These are phyloP conservation scores for Pinna nobilis DNA, from an alignment of 1,140 invertebrate genomes.

Conservation along the genomic window DNA sequence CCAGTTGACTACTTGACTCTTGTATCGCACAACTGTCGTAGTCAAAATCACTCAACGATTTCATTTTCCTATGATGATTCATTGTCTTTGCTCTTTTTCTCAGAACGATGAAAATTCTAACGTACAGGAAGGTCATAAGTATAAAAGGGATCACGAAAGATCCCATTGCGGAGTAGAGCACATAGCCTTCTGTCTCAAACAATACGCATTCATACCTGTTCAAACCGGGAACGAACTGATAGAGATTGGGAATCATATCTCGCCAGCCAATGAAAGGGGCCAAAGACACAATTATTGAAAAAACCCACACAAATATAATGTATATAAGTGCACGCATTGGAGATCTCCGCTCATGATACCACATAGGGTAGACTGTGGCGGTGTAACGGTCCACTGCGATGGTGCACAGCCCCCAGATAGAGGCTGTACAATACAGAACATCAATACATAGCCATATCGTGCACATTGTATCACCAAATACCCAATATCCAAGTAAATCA, in stretches of 20 bases:
- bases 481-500: conserved; percentile 73
- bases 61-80: conserved; percentile 43
- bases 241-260: conserved; percentile 67
- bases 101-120: conserved; percentile 90
- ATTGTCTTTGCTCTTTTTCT: conserved; percentile 54
- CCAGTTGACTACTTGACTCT: conserved; percentile 23
- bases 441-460: conserved; percentile 71
- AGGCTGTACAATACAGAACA: conserved; percentile 75
- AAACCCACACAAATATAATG: conserved; percentile 74
- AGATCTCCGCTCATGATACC: conserved; percentile 71
- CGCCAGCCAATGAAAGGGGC: conserved; percentile 74
- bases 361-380: conserved; percentile 74
- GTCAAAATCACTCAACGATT: conserved; percentile 45
- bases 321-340: conserved; percentile 67
- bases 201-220: conserved; percentile 70
- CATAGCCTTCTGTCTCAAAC: conserved; percentile 85
- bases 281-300: conserved; percentile 71
- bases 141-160: conserved; percentile 98
- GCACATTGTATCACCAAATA: conserved; percentile 71
- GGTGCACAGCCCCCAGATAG: conserved; percentile 74
- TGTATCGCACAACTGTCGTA: conserved; percentile 44
- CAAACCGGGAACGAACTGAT: conserved; percentile 56
- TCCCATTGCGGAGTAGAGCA: conserved; percentile 94
- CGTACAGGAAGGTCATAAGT: conserved; percentile 98
- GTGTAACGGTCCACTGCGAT: conserved; percentile 75